phyloP scores from a whole-genome alignment of 2,113 vertebrate genomes.

The Corythornis madagascariensis region DNA sequence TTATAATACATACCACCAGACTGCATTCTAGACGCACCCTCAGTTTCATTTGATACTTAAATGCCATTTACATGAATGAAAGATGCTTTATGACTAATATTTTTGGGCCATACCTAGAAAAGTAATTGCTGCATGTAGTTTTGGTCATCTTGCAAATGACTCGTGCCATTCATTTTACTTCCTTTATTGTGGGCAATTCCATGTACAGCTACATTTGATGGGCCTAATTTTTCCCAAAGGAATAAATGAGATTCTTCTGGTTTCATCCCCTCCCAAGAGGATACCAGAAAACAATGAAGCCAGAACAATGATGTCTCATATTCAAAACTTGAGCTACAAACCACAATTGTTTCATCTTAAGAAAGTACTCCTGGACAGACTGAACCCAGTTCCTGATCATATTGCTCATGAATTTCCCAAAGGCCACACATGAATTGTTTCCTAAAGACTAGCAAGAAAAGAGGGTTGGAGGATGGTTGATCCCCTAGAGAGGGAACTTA shows the following conservation, averaged over 20 bases:
- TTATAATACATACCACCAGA: background rate
- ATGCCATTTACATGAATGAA: background rate
- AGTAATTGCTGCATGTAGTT: background rate
- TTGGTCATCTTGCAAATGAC: background rate
- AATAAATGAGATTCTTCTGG: background rate
- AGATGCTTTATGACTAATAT: background rate
- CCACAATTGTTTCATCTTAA: background rate
- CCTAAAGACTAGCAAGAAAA: background rate
- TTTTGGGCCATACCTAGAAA: background rate
- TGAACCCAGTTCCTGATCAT: background rate
- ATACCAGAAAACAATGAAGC: background rate
- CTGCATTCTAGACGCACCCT: background rate
- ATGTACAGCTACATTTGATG: fast-evolving
- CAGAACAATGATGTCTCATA: background rate
- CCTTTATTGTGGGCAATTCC: background rate
- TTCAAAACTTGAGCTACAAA: background rate
- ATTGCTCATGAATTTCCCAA: background rate
- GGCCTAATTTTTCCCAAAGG: background rate
- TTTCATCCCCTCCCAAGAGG: background rate
- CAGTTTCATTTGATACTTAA: background rate
- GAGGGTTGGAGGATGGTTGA: too few species aligned
- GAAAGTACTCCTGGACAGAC: background rate
- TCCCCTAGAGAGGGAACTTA: background rate
- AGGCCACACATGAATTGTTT: background rate
- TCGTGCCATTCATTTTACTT: background rate